phyloP scores from a whole-genome alignment of 2,113 vertebrate species.

The Passerina amoena region DNA sequence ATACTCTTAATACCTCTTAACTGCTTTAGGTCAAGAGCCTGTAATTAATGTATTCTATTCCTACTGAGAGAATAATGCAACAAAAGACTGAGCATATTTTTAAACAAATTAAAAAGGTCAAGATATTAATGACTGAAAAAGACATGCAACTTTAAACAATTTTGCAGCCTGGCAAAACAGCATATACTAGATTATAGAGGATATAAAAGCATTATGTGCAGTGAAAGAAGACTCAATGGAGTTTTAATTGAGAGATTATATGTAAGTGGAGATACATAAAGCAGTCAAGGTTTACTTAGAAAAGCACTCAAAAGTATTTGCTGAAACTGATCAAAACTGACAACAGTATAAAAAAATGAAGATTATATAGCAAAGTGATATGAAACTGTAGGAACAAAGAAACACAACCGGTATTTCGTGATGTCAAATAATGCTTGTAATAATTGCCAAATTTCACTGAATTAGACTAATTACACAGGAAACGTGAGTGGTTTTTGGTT shows the following conservation, averaged over 20 bases:
- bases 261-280: neutral
- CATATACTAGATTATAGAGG: neutral
- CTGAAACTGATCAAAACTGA: neutral
- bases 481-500: neutral
- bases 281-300: neutral
- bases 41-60: neutral
- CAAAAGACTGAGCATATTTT: neutral
- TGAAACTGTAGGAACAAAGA: neutral
- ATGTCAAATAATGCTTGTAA: neutral
- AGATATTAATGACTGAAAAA: neutral
- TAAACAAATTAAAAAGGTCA: neutral
- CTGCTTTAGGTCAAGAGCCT: neutral
- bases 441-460: neutral
- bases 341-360: neutral
- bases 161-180: neutral
- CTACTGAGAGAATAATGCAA: neutral
- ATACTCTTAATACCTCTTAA: neutral
- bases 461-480: neutral
- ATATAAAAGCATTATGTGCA: neutral
- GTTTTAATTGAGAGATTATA: neutral
- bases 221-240: neutral
- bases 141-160: neutral
- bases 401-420: neutral
- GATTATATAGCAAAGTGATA: neutral
- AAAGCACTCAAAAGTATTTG: neutral